Evolutionary conservation across 2,888 invertebrate species (phyloP).

Genomic region (Torymus tubicola): DNA sequence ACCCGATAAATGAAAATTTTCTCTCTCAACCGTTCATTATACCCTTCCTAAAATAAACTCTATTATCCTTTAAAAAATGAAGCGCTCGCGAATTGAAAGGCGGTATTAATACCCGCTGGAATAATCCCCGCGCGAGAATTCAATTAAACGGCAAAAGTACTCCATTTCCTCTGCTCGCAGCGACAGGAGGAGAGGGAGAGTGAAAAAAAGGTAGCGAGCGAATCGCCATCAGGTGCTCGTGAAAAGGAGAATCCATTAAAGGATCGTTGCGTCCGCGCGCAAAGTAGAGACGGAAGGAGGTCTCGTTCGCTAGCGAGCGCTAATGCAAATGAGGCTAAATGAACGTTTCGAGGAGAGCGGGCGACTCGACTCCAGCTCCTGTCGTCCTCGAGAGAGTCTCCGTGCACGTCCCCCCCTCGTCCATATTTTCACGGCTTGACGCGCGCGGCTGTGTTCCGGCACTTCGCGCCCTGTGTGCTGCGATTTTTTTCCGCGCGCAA

Average conservation of each 20-base stretch:
- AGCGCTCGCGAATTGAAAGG: no score
- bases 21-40: no score
- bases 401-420: neutral
- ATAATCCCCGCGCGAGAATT: neutral
- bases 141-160: slow-evolving; percentile 19
- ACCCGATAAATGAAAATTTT: no score
- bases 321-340: slow-evolving; percentile 48
- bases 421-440: slow-evolving; percentile 70
- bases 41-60: no score
- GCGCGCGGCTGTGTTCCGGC: slow-evolving; percentile 64
- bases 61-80: no score
- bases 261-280: slow-evolving; percentile 9
- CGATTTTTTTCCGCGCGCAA: slow-evolving; percentile 10
- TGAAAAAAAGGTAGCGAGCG: neutral
- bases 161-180: neutral
- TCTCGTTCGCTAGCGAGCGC: no score
- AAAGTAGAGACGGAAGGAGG: slow-evolving; percentile 44
- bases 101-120: neutral
- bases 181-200: neutral
- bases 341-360: slow-evolving; percentile 26
- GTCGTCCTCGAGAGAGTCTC: neutral
- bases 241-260: slow-evolving; percentile 33
- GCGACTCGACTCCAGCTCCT: slow-evolving; percentile 3
- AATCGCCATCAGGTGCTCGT: neutral
- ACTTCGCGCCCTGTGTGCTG: slow-evolving; percentile 23